Base-by-base conservation (phyloP, 92 coral and sea anemone species). In the Paramuricea clavata region DNA sequence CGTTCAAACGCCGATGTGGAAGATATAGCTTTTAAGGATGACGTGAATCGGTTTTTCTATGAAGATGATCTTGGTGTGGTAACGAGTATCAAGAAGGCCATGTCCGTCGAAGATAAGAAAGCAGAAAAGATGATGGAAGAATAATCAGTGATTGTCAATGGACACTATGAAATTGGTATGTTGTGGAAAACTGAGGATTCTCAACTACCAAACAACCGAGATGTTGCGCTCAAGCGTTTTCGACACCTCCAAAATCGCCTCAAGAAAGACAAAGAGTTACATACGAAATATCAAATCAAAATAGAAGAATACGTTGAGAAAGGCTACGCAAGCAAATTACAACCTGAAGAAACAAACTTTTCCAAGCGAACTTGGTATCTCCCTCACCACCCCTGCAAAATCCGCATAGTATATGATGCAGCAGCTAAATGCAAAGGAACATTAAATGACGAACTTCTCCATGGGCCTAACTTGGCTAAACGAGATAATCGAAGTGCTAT, bases 31-130 rank as follows among this genome's bases (percentile, higher is more conserved):
- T 27, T 72, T 2, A 43, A 72, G 0, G 54, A 39, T 19, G 44
- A 72, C 35, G 52, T 72, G 10, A 72, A 6, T 17, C 78, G 56
- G 11, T 72, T 72, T 43, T 72, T 39, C 54, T 30, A 19, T 1
- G 56, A 39, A 4, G 78, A 72, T 72, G 78, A 56, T 27, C 78
- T 72, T 16, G 78, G 78, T 22, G 78, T 72, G 30, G 56, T 72
- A 10, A 47, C 52, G 1, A 12, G 16, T 9, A 47, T 47, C 1
- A 47, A 47, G 17, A 47, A 15, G 17, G 9, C 17, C 13, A 47
- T 47, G 52, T 47, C 52, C 8, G 8, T 9, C 19, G 52, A 47
- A 47, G 52, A 47, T 12, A 5, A 12, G 9, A 47, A 47, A 47
- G 52, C 52, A 12, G 16, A 47, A 12, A 47, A 47, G 16, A 47